These are phyloP conservation scores for Megaleporinus macrocephalus DNA, from an alignment of 2,113 vertebrate genomes.

Conservation along the genomic window DNA sequence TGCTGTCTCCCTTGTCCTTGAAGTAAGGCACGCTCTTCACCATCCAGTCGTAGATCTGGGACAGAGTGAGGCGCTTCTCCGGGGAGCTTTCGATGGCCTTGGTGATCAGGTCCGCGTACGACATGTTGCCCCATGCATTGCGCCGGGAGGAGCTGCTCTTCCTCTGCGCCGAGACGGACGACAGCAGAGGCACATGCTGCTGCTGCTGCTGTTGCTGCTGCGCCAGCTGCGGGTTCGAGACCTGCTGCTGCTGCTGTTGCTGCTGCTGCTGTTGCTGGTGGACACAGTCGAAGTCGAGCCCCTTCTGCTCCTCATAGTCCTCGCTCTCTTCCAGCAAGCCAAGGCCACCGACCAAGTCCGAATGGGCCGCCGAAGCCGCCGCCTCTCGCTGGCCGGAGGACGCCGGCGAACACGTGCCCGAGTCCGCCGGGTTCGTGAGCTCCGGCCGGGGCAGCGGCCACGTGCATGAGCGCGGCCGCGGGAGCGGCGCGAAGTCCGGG, in stretches of 20 bases:
- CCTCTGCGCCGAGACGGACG: conserved; percentile 84
- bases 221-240: conserved; percentile 67
- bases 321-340: conserved; percentile 89
- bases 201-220: conserved; percentile 72
- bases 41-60: conserved; percentile 99
- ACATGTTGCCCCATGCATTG: conserved; percentile 98
- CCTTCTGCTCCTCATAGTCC: conserved; percentile 82
- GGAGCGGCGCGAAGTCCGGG: conserved; percentile 88
- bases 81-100: conserved; percentile 97
- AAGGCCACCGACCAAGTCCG: conserved; percentile 87
- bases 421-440: conserved; percentile 86
- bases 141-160: conserved; percentile 96
- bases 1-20: conserved; percentile 97
- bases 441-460: conserved; percentile 89
- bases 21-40: conserved; percentile 96
- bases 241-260: conserved; percentile 74
- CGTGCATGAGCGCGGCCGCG: conserved; percentile 87
- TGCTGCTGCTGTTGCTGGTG: conserved; percentile 82
- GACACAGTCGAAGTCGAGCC: conserved; percentile 71
- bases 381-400: conserved; percentile 86
- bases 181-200: conserved; percentile 78
- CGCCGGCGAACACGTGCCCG: conserved; percentile 89
- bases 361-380: conserved; percentile 62
- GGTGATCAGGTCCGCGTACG: conserved; percentile 97
- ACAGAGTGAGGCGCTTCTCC: conserved; percentile 92